A percentile compares a stretch with the other conserved stretches of the same genome.
These are phyloP conservation scores for Dasyornis broadbenti DNA, from an alignment of 2,113 vertebrate species.

Conservation along the genomic window DNA sequence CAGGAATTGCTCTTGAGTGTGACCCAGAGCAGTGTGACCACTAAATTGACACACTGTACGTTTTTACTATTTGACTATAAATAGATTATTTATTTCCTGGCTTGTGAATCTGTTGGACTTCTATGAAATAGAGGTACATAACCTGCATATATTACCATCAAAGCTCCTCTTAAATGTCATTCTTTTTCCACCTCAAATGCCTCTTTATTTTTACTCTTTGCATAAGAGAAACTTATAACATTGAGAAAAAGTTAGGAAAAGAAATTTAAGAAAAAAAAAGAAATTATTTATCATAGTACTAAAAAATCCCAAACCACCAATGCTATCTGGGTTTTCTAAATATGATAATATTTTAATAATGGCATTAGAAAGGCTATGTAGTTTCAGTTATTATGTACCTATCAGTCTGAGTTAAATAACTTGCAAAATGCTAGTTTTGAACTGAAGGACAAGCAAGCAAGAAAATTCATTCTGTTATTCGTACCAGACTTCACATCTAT, in stretches of 20 bases:
- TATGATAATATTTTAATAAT: background rate
- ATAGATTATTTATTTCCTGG: background rate
- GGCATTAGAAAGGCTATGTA: background rate
- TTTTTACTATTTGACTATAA: background rate
- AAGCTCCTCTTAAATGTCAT: background rate
- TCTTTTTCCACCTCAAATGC: background rate
- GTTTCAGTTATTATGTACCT: background rate
- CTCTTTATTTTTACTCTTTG: background rate
- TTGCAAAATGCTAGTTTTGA: slow-evolving; percentile 30
- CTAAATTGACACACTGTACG: background rate
- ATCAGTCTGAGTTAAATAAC: background rate
- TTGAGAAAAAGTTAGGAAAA: background rate
- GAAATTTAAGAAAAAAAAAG: background rate
- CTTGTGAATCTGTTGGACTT: background rate
- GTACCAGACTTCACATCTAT: background rate
- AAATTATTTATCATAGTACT: background rate
- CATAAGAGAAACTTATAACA: background rate
- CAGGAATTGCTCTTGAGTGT: background rate
- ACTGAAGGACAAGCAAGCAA: slow-evolving; percentile 5
- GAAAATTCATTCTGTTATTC: background rate
- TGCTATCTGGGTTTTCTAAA: background rate
- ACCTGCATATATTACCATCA: background rate
- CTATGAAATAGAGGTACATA: background rate
- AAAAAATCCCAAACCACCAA: background rate
- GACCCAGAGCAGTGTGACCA: background rate